These are phyloP conservation scores for Autographa gamma DNA, from an alignment of 2,888 invertebrate genomes.

Conservation along the genomic window DNA sequence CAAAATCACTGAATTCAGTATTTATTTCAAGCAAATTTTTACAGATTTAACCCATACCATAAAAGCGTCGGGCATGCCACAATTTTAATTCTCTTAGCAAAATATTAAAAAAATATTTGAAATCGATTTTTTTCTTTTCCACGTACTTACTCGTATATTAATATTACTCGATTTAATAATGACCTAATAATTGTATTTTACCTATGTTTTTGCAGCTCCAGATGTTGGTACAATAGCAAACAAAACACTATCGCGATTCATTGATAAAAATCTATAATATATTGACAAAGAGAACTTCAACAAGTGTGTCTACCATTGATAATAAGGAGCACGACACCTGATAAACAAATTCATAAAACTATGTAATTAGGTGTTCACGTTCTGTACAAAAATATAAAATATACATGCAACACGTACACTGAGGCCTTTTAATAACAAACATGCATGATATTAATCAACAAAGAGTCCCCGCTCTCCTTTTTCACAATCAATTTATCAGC, in stretches of 20 bases:
- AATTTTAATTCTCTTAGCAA: too few species aligned
- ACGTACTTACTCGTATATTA: neutral
- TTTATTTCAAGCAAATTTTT: too few species aligned
- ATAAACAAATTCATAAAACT: slow-evolving; percentile 47
- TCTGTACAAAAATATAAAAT: slow-evolving; percentile 14
- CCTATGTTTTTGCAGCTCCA: neutral
- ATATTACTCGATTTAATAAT: neutral
- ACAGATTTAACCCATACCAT: too few species aligned
- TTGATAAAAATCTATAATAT: slow-evolving; percentile 14
- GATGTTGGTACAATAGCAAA: neutral
- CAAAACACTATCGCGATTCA: slow-evolving; percentile 11
- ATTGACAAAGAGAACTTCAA: slow-evolving; percentile 39
- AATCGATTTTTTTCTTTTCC: neutral
- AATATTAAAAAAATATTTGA: too few species aligned
- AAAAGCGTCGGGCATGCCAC: too few species aligned
- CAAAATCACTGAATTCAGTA: too few species aligned
- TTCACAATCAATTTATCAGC: neutral
- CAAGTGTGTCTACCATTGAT: slow-evolving; percentile 43
- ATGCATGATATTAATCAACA: slow-evolving; percentile 18
- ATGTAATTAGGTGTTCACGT: slow-evolving; percentile 51
- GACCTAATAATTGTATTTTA: slow-evolving; percentile 7
- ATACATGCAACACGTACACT: slow-evolving; percentile 13
- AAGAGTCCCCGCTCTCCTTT: neutral
- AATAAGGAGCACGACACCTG: slow-evolving; percentile 48
- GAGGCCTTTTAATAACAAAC: slow-evolving; percentile 25